A percentile compares a stretch with the other conserved stretches of the same genome.
Evolutionary conservation across 2,113 vertebrate genomes (phyloP).

Genomic region (Bujurquina vittata): DNA sequence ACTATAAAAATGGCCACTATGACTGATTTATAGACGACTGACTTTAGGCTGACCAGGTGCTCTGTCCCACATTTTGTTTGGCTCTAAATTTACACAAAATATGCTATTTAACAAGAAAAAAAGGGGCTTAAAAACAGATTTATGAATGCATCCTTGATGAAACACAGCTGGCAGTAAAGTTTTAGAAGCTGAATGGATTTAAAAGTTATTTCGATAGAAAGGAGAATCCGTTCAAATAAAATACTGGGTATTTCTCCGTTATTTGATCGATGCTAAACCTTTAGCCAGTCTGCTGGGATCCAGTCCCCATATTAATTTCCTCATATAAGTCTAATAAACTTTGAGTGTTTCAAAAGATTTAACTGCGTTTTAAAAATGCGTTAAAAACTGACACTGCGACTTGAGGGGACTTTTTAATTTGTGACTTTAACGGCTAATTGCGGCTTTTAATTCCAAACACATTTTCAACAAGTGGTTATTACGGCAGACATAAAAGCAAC

Average conservation of each 20-base stretch:
- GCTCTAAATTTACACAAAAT: background rate
- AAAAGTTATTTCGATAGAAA: background rate
- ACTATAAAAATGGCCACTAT: background rate
- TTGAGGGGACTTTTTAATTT: background rate
- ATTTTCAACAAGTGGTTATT: conserved; percentile 36
- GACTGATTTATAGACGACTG: background rate
- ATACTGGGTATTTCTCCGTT: no score
- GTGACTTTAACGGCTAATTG: background rate
- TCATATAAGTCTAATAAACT: background rate
- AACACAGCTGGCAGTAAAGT: background rate
- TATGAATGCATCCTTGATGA: background rate
- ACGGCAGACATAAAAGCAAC: background rate
- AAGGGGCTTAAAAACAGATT: background rate
- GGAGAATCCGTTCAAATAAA: background rate
- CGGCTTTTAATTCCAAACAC: background rate
- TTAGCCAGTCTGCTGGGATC: background rate
- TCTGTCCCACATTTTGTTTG: background rate
- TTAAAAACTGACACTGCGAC: background rate
- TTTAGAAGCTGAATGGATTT: background rate
- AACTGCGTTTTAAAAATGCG: background rate
- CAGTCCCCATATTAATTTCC: background rate
- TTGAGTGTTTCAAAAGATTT: background rate
- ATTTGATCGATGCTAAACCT: background rate
- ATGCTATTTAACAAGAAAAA: background rate
- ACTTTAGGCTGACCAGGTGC: background rate